Percentiles rank a stretch among this genome's conserved stretches.
phyloP scores from a whole-genome alignment of 2,797 vertebrate genomes.

The Sphenopsis melanotis region DNA sequence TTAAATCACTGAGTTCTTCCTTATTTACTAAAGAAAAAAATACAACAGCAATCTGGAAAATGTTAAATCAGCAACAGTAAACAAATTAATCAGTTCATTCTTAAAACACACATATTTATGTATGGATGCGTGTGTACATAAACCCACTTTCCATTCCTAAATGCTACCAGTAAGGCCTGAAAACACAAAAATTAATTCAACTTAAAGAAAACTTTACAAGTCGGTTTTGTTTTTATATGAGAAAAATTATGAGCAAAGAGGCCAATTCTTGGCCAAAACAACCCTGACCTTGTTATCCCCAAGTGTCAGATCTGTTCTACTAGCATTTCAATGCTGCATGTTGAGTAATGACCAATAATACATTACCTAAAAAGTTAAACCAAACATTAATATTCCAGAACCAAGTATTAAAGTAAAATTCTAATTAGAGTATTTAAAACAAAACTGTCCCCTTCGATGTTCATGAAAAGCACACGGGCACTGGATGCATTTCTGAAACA shows the following conservation, averaged over 20 bases:
- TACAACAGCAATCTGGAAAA: neutral
- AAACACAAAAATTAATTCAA: neutral
- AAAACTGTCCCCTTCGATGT: neutral
- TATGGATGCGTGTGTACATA: rapidly evolving
- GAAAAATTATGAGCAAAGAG: neutral
- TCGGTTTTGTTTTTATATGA: neutral
- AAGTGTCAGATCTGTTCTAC: neutral
- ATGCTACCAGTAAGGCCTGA: neutral
- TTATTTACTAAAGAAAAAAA: neutral
- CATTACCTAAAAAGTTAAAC: neutral
- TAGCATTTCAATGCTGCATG: neutral
- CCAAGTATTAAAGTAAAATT: neutral
- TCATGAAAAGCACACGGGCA: rapidly evolving
- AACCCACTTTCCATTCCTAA: neutral
- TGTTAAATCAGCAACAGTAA: neutral
- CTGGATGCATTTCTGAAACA: neutral
- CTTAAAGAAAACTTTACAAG: neutral
- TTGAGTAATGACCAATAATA: neutral
- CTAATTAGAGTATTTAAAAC: neutral
- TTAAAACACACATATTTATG: neutral
- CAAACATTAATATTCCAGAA: neutral
- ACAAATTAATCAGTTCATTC: neutral
- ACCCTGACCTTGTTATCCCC: neutral
- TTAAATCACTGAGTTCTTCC: neutral
- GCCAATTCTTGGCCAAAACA: neutral